Base-by-base conservation (phyloP, 2,797 vertebrate species). In the Ambastaia sidthimunki region DNA sequence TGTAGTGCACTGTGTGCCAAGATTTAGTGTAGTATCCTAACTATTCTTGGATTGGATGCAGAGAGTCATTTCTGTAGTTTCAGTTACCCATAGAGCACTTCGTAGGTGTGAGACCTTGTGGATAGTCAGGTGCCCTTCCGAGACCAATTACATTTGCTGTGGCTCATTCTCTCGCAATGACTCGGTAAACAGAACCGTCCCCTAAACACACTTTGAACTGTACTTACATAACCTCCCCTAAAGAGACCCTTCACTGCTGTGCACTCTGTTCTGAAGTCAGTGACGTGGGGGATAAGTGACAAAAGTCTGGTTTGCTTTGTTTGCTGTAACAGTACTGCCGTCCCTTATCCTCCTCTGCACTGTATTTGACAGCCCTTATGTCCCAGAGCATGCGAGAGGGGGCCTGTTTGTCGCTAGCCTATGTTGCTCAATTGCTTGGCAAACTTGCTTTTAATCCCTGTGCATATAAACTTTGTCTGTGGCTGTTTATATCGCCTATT, bases 171-270 rank as follows among this genome's bases (percentile, higher is more conserved):
- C 52, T 52, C 23, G 55, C 44, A 72, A 18, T 18, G 41, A 65
- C 52, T 76, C 28, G 31, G 54, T 67, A 70, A 70, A 77, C 74
- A 82, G 37, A 71, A 73, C 69, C 28, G 63, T 71, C 74, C 52
- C 62, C 80, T 52, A 63, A 70, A 74, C 59, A 72, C 47, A 12
- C 44, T 79, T 63, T 19, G 9, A 25, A 25, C n/a, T 41, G 21
- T 31, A 44, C 57, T 86, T 80, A 55, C 67, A 54, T 71, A 86
- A 84, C 70, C 13, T 76, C 19, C 50, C 47, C 52, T 75, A 18
- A 69, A 31, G 48, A 63, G 55, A 69, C 73, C 55, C 19, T 65
- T 21, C 21, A 50, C 13, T 0, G 2, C 28, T 41, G 2, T 78
- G 54, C 34, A 25, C 37, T 60, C 55, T 34, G 55, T 78, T 52